Evolutionary conservation across 1,140 invertebrate genomes (phyloP), one percentile per base, ranked within the genome.

Genomic region (Lethrus apterus): DNA sequence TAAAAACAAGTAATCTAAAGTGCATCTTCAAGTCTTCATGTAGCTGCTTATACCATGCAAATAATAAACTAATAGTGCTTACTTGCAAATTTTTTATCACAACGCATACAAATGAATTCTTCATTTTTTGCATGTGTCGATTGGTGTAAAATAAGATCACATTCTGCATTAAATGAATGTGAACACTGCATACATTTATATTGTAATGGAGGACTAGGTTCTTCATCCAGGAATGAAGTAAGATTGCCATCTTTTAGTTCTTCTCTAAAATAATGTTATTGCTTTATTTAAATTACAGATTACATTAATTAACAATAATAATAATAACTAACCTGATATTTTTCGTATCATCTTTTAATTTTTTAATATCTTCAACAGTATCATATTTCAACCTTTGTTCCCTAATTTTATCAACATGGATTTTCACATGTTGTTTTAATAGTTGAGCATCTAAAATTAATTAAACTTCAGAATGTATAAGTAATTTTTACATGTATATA

Each of bases 121-220:
- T 31, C 32, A 32, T 47, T 34, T 13, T 9, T 29, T 13, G 21
- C 36, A 31, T 54, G 52, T 24, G 46, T 44, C 31, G 52, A 47
- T 30, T 40, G n/a, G 35, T 54, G 52, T 14, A 54, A 45, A 21
- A 51, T 20, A 7, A 54, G 32, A 35, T 54, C 52, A 10, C 44
- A 18, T 34, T 43, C 33, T 21, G 23, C 42, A 10, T 30, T 51
- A 23, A 48, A 54, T 29, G 52, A 51, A 15, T 54, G 49, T 13
- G 19, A 33, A 31, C 52, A 54, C 11, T 48, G 11, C 5, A 44
- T 10, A 33, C 52, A 54, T 21, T 38, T 17, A 43, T 36, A 48
- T 17, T 29, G 45, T 43, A 51, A 48, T 9, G 48, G 34, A 11
- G 48, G 35, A 14, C 41, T 14, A n/a, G 45, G 15, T 10, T 38